Evolutionary conservation across 2,888 invertebrate genomes (phyloP), one percentile per base, ranked within the genome.

Genomic region (Noctuana brunneofusca): DNA sequence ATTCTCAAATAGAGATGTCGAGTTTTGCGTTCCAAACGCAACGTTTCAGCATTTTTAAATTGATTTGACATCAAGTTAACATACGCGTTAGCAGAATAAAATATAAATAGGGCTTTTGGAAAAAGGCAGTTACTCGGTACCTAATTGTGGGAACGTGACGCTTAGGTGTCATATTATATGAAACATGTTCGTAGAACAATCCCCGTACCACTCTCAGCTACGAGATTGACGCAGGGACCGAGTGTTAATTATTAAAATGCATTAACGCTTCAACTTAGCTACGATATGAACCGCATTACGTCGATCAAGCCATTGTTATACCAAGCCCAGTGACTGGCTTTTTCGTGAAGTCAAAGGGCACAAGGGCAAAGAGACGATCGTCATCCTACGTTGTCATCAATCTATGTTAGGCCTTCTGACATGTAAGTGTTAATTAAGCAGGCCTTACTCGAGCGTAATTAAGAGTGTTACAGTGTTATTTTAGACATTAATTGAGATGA

Each of bases 361-460:
- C 83, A 82, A 80, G 83, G 81, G 83, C 55, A 56, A 14, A 35
- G 56, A 77, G 74, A 72, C 81, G 81, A 82, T 87, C 89, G 89
- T 89, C 91, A 91, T 89, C 89, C 87, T 89, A 87, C 85, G 87
- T 86, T 90, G 90, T 90, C 90, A 91, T 91, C 91, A 91, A 91
- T 91, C 91, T 90, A 89, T 87, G 90, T 91, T 89, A 89, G 84
- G 80, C 78, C 75, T 78, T 80, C 86, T 89, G 90, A 90, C 90
- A 89, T 88, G 90, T 86, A 90, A 90, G 90, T 91, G 89, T 89
- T 91, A 91, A 91, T 91, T 90, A 90, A 89, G 88, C 87, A 88
- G 84, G 81, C 89, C 89, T 84, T 87, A 89, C 89, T 89, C 89
- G 83, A 84, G 84, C 85, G 86, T 89, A 89, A 90, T 90, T 90